phyloP scores from a whole-genome alignment of 2,888 invertebrate species.

The Lasioglossum lativentre region DNA sequence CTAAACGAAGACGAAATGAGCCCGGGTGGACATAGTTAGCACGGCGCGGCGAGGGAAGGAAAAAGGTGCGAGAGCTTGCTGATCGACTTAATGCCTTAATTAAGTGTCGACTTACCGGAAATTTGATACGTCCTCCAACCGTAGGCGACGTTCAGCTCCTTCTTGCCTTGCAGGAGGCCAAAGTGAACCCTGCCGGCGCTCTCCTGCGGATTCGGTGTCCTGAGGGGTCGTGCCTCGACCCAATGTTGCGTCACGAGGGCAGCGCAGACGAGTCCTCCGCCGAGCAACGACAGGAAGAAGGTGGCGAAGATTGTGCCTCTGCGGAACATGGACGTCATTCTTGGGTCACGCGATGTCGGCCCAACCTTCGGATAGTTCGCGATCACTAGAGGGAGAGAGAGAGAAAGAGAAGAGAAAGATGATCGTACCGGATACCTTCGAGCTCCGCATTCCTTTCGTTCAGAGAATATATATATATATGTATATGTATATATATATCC shows the following conservation, averaged over 20 bases:
- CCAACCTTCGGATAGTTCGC: conserved; percentile 71
- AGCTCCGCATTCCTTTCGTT: conserved; percentile 32
- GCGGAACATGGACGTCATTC: conserved; percentile 87
- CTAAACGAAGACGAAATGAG: too few species aligned
- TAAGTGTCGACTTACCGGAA: conserved; percentile 88
- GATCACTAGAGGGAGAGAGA: conserved; percentile 50
- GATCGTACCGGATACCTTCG: conserved; percentile 37
- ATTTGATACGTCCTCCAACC: conserved; percentile 92
- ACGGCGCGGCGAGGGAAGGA: too few species aligned
- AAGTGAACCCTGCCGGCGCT: conserved; percentile 92
- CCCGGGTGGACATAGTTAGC: too few species aligned
- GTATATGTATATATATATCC: too few species aligned
- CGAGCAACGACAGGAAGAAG: conserved; percentile 91
- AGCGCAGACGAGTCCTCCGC: conserved; percentile 91
- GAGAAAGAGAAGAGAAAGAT: conserved; percentile 29
- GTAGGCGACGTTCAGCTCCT: conserved; percentile 92
- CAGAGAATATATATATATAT: not conserved
- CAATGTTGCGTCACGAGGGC: conserved; percentile 94
- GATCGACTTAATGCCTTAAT: not conserved
- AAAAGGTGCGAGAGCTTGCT: not conserved
- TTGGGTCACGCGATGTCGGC: conserved; percentile 71
- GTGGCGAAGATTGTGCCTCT: conserved; percentile 93
- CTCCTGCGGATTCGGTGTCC: conserved; percentile 88
- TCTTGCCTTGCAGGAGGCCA: conserved; percentile 94
- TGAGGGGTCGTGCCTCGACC: conserved; percentile 91